These are phyloP conservation scores for Poecilobothrus nobilitatus DNA, from an alignment of 2,888 invertebrate species.

Conservation along the genomic window DNA sequence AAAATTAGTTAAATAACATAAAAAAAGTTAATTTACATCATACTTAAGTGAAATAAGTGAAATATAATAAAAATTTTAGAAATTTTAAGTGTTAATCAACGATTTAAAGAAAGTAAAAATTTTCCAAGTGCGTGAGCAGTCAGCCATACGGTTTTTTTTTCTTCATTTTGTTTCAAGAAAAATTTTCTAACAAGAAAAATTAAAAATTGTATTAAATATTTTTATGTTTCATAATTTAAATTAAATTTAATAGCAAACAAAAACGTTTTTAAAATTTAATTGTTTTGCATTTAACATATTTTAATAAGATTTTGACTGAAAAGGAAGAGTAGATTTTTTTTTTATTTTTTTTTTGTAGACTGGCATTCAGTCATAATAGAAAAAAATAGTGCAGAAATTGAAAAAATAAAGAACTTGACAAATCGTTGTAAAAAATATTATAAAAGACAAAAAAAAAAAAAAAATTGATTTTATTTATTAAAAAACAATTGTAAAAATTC, in stretches of 20 bases:
- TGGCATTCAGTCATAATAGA: not conserved
- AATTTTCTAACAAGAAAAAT: constrained; percentile 1
- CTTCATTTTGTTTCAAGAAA: not conserved
- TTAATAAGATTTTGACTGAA: not conserved
- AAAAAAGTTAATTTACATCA: not conserved
- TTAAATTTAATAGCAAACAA: not conserved
- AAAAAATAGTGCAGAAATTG: not conserved
- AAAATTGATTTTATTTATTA: not conserved
- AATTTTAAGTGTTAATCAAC: not conserved
- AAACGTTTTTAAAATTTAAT: not conserved
- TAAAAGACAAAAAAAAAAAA: not conserved
- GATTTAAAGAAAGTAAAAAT: not conserved
- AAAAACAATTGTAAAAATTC: not conserved
- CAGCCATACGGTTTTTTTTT: constrained; percentile 4
- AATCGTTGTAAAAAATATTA: not conserved
- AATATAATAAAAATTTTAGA: not conserved
- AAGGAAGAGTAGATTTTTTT: not conserved
- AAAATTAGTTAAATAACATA: constrained; percentile 3
- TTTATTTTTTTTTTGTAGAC: not conserved
- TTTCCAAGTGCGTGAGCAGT: constrained; percentile 3
- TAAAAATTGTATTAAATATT: not conserved
- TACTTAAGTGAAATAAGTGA: not conserved
- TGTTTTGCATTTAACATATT: not conserved
- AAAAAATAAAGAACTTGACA: not conserved
- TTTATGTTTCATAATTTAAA: not conserved